Evolutionary conservation across 2,113 vertebrate genomes (phyloP).

Genomic region (Gyps fulvus): DNA sequence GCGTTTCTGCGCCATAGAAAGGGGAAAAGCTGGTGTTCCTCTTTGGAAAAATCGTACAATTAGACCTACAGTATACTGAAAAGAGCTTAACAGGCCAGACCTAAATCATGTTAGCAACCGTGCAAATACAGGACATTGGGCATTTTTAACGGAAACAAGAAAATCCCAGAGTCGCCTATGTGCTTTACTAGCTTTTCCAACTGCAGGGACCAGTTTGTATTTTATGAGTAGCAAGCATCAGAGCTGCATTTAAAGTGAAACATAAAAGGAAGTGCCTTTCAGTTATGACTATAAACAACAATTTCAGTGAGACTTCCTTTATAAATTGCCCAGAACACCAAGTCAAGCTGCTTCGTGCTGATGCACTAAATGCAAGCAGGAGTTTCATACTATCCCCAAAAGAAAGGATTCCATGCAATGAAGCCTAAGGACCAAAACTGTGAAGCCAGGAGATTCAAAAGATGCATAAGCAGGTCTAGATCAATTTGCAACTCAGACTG

Average conservation of each 20-base stretch:
- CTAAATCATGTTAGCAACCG: background rate
- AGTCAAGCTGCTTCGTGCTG: background rate
- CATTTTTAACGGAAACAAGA: background rate
- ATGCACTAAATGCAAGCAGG: background rate
- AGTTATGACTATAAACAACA: background rate
- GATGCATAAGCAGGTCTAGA: background rate
- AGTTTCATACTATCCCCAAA: background rate
- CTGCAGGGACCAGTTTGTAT: background rate
- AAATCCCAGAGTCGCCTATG: background rate
- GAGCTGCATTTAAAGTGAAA: background rate
- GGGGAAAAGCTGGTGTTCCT: background rate
- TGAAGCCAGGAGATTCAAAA: background rate
- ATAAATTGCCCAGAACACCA: background rate
- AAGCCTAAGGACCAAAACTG: background rate
- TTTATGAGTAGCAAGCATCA: background rate
- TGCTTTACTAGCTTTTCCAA: background rate
- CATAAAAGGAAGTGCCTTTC: background rate
- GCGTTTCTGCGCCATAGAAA: background rate
- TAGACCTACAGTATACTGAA: slow-evolving; percentile 5
- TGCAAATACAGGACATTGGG: background rate
- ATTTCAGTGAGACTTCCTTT: background rate
- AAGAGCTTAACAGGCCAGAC: background rate
- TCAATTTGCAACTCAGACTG: background rate
- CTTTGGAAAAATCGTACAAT: background rate
- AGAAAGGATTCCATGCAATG: background rate